Evolutionary conservation across 1,140 invertebrate species (phyloP).

Genomic region (Zaprionus ornatus): DNA sequence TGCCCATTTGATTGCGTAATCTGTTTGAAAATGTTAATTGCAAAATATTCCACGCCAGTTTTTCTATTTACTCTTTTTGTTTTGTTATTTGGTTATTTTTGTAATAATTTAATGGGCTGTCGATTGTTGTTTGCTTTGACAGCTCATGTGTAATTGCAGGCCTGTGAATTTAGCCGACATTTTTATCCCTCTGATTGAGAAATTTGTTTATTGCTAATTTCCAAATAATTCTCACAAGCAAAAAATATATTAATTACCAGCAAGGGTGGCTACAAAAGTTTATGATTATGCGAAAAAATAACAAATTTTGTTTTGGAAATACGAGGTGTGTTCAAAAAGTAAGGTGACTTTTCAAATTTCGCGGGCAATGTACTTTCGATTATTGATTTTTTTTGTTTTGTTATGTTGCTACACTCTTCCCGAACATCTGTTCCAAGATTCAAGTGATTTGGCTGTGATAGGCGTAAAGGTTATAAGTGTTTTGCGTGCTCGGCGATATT

Average conservation of each 20-base stretch:
- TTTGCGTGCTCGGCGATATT: no score
- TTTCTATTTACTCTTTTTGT: conserved; percentile 19
- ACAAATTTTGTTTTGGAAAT: no score
- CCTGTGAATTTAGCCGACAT: conserved; percentile 18
- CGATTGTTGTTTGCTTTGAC: conserved; percentile 71
- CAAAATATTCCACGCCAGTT: conserved; percentile 47
- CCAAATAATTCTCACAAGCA: conserved; percentile 3
- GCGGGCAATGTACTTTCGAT: no score
- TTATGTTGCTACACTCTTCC: no score
- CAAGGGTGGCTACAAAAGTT: neutral
- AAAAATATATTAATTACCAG: neutral
- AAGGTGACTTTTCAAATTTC: no score
- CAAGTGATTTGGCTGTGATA: no score
- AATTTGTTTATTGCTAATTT: conserved; percentile 16
- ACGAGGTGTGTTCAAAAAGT: no score
- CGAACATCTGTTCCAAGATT: no score
- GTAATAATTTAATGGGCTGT: conserved; percentile 63
- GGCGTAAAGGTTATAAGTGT: no score
- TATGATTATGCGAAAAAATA: no score
- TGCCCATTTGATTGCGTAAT: conserved; percentile 71
- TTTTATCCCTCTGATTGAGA: conserved; percentile 24
- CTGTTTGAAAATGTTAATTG: conserved; percentile 74
- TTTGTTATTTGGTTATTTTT: conserved; percentile 29
- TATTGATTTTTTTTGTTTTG: no score
- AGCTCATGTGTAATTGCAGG: conserved; percentile 54